phyloP scores from a whole-genome alignment of 2,888 invertebrate species.

The Anagyrus pseudococci region DNA sequence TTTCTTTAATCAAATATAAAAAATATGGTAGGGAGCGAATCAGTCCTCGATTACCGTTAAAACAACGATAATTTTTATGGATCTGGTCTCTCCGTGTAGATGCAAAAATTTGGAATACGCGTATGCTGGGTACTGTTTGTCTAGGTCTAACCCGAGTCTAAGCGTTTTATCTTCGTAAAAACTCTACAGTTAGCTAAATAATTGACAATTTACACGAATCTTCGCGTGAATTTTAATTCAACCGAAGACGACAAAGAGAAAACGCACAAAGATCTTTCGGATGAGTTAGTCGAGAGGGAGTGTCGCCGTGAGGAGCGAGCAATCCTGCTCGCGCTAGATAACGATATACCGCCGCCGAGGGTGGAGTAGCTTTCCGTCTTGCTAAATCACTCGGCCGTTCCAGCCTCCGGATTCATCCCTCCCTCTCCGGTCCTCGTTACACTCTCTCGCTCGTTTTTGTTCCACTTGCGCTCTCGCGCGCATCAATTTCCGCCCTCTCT shows the following conservation, averaged over 20 bases:
- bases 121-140: too few species aligned
- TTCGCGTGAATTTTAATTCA: too few species aligned
- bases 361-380: slow-evolving; percentile 54
- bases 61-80: too few species aligned
- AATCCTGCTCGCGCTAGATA: slow-evolving; percentile 56
- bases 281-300: slow-evolving; percentile 45
- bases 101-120: too few species aligned
- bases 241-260: background rate
- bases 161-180: too few species aligned
- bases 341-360: slow-evolving; percentile 41
- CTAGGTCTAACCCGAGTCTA: too few species aligned
- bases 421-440: slow-evolving; percentile 29
- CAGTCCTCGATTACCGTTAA: too few species aligned
- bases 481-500: slow-evolving; percentile 59
- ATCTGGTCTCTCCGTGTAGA: too few species aligned
- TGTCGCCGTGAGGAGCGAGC: slow-evolving; percentile 46
- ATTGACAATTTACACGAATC: background rate
- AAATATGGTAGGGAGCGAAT: too few species aligned
- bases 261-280: slow-evolving; percentile 49
- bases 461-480: slow-evolving; percentile 35
- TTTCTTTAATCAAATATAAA: too few species aligned
- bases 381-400: slow-evolving; percentile 49
- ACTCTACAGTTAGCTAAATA: too few species aligned
- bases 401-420: slow-evolving; percentile 26
- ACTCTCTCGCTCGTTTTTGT: too few species aligned